phyloP scores from a whole-genome alignment of 37 sponge, comb jelly and placozoan species.

The Spongia lamella region DNA sequence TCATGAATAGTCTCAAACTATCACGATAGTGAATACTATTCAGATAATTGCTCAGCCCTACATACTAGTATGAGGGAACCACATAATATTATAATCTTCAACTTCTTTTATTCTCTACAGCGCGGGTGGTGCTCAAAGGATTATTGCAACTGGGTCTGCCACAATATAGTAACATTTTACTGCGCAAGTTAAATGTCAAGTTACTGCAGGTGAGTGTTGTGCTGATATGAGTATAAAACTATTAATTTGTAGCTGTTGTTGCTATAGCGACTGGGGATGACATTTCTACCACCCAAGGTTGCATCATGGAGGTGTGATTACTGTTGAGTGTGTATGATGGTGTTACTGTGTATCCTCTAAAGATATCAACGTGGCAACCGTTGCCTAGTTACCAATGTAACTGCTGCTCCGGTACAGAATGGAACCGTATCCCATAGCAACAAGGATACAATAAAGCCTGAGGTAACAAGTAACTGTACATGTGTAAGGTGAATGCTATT shows the following conservation, averaged over 20 bases:
- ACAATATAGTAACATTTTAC: conserved; percentile 59
- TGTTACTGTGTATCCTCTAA: not conserved
- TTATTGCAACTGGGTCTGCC: conserved; percentile 23
- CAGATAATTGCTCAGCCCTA: too few species aligned
- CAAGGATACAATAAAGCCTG: not conserved
- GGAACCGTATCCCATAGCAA: not conserved
- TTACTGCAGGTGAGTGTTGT: conserved; percentile 68
- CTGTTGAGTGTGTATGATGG: not conserved
- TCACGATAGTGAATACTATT: too few species aligned
- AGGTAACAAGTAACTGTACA: not conserved
- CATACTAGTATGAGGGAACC: too few species aligned
- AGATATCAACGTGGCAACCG: conserved; percentile 82
- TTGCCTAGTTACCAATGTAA: conserved; percentile 65
- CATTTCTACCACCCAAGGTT: conserved; percentile 66
- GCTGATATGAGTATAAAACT: not conserved
- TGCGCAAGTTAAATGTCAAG: conserved; percentile 87
- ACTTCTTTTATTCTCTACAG: conserved; percentile 5
- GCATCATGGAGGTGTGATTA: conserved; percentile 80
- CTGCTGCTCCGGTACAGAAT: not conserved
- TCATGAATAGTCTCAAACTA: too few species aligned
- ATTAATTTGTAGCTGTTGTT: not conserved
- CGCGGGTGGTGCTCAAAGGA: conserved; percentile 43
- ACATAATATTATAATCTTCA: too few species aligned
- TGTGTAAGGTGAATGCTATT: not conserved
- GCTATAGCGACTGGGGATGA: conserved; percentile 66